A percentile compares a stretch with the other conserved stretches of the same genome.
Evolutionary conservation across 2,113 vertebrate genomes (phyloP).

Genomic region (Ptilorrhoa leucosticta): DNA sequence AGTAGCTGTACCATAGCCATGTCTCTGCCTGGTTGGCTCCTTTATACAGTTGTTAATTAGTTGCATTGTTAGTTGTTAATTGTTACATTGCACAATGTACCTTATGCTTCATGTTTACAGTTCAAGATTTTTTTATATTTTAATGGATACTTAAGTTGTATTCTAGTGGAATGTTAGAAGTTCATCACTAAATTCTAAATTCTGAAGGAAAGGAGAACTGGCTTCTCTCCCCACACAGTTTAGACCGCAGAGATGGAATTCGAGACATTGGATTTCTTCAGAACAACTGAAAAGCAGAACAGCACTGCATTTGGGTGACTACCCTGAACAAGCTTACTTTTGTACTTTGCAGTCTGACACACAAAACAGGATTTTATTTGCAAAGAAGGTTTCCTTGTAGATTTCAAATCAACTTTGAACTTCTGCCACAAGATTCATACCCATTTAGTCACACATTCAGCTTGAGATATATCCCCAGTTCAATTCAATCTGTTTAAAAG

Average conservation of each 20-base stretch:
- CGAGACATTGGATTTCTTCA: neutral
- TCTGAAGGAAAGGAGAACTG: neutral
- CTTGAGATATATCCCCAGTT: neutral
- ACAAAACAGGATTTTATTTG: neutral
- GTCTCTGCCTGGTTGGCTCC: neutral
- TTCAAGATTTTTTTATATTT: neutral
- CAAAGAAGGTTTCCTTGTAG: neutral
- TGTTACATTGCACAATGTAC: neutral
- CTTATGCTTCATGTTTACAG: neutral
- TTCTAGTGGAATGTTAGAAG: neutral
- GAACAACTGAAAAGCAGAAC: neutral
- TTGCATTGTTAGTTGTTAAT: too few relatives aligned
- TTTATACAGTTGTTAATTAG: neutral
- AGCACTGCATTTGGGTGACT: neutral
- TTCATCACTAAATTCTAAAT: neutral
- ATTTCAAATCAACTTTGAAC: neutral
- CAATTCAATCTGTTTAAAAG: neutral
- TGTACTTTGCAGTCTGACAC: fast-evolving
- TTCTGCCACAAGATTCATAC: neutral
- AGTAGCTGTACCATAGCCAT: neutral
- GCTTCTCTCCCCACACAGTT: neutral
- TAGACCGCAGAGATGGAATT: neutral
- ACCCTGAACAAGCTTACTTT: neutral
- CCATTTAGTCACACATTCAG: neutral
- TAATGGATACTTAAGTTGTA: neutral